Conservation (phyloP, 2,888 invertebrate genomes). For the Ashinkailepas kermadecensis region DNA sequence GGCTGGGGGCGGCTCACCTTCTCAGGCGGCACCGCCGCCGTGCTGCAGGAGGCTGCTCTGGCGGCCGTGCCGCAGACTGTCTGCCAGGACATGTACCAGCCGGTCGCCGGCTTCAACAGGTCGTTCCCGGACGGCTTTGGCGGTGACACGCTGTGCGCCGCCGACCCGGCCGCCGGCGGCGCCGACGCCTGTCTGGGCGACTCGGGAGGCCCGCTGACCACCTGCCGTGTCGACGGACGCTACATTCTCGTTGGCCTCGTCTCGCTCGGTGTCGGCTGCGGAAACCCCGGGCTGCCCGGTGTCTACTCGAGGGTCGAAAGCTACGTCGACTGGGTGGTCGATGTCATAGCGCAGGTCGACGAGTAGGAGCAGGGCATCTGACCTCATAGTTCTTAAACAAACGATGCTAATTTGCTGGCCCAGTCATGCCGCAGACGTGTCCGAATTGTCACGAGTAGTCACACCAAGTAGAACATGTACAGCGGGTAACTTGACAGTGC, state of each 20-base stretch:
- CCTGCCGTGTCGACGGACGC: neutral
- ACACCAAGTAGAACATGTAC: too few relatives aligned
- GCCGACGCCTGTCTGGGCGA: conserved; percentile 17
- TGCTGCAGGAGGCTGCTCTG: neutral
- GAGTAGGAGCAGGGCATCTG: too few relatives aligned
- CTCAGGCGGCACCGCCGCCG: neutral
- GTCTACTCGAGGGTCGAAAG: neutral
- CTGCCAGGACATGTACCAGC: neutral
- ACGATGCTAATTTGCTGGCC: too few relatives aligned
- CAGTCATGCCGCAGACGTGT: too few relatives aligned
- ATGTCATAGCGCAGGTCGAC: neutral
- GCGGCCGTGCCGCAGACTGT: neutral
- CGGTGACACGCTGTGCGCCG: conserved; percentile 7
- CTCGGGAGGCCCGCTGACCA: neutral
- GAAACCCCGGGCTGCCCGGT: neutral
- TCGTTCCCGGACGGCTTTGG: conserved; percentile 6
- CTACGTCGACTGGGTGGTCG: neutral
- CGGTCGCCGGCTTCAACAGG: neutral
- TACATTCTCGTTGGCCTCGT: neutral
- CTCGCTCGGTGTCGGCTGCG: conserved; percentile 2
- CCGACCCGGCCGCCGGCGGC: neutral
- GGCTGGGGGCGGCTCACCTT: neutral
- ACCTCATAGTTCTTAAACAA: too few relatives aligned
- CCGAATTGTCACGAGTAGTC: too few relatives aligned
- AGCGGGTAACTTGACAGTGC: too few relatives aligned